Evolutionary conservation across 92 coral and sea anemone genomes (phyloP).

Genomic region (Bergia sp.): DNA sequence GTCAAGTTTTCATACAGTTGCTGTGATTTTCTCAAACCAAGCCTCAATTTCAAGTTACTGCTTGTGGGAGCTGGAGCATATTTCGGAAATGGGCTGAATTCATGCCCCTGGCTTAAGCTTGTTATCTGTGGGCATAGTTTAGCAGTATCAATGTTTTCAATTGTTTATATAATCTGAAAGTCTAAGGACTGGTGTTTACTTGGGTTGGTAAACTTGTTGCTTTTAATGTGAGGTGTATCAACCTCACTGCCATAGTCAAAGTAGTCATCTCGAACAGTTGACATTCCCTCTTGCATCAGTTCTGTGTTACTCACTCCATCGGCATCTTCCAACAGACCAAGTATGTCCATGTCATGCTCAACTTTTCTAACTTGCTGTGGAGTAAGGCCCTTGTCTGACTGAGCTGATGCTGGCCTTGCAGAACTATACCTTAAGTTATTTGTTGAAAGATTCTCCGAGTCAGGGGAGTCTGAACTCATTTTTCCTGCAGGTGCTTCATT

Average conservation of each 20-base stretch:
- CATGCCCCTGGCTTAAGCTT: background rate
- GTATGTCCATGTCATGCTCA: constrained; percentile 61
- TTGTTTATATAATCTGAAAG: constrained; percentile 25
- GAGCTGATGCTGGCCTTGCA: constrained; percentile 36
- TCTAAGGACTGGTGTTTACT: constrained; percentile 33
- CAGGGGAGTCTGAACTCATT: background rate
- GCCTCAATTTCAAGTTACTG: background rate
- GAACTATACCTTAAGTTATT: constrained; percentile 30
- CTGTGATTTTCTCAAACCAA: background rate
- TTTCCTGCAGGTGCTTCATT: background rate
- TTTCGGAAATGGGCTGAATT: too few relatives aligned
- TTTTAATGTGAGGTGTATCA: constrained; percentile 39
- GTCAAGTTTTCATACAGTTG: too few relatives aligned
- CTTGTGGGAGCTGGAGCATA: background rate
- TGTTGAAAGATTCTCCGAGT: constrained; percentile 44
- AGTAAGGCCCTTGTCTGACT: constrained; percentile 41
- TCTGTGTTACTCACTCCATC: constrained; percentile 11
- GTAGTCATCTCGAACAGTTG: constrained; percentile 83
- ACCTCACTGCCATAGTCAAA: constrained; percentile 92
- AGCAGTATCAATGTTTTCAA: background rate
- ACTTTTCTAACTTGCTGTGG: constrained; percentile 58
- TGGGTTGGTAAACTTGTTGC: constrained; percentile 15
- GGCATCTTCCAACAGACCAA: constrained; percentile 56
- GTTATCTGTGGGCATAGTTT: background rate
- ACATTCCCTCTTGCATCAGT: constrained; percentile 2